Percentiles rank a stretch among this genome's conserved stretches.
Conservation (phyloP, 1,140 invertebrate species). For the Neodiprion lecontei region DNA sequence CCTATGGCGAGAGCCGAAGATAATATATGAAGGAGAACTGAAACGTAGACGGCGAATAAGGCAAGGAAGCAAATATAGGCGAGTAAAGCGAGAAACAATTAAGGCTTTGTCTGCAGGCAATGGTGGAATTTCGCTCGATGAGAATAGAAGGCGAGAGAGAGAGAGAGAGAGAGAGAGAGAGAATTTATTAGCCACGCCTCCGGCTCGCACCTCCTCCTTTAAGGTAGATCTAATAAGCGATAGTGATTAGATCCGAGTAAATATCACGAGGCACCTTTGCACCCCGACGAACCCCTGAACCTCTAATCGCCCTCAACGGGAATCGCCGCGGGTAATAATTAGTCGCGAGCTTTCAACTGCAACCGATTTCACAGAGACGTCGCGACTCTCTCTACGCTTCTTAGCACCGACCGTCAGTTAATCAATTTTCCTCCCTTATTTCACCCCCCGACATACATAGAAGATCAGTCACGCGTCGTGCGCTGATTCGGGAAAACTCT, state of each 20-base stretch:
- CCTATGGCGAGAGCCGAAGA: no score
- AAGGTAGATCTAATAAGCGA: not conserved
- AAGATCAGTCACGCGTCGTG: no score
- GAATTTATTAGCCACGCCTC: not conserved
- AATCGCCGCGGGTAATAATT: not conserved
- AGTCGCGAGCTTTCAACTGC: not conserved
- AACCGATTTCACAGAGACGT: no score
- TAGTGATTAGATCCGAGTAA: slow-evolving; percentile 5
- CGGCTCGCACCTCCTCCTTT: not conserved
- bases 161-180: no score
- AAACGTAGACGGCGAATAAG: not conserved
- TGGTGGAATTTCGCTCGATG: not conserved
- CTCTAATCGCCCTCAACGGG: not conserved
- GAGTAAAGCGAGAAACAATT: not conserved
- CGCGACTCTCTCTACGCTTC: no score
- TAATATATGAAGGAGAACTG: not conserved
- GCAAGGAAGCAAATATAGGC: not conserved
- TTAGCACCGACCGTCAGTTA: no score
- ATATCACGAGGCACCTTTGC: not conserved
- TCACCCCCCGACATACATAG: no score
- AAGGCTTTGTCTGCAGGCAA: not conserved
- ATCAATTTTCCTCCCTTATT: no score
- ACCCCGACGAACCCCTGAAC: not conserved
- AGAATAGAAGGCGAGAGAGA: no score
- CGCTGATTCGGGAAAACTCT: no score